Conservation (phyloP, 2,113 vertebrate genomes). For the Sinocyclocheilus anophthalmus region DNA sequence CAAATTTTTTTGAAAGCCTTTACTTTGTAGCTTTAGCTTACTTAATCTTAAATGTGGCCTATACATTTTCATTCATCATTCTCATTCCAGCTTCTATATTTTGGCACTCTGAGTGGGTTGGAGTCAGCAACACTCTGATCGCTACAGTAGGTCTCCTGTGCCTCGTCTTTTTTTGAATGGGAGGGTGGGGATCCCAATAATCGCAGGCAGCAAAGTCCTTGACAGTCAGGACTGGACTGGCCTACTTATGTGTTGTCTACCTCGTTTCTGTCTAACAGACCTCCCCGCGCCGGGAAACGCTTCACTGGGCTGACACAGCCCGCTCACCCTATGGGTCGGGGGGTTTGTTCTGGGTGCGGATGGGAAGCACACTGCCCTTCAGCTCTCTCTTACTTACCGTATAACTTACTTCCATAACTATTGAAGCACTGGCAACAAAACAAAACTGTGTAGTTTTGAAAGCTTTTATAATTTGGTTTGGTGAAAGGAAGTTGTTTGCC, state of each 20-base stretch:
- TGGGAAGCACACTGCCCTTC: constrained; percentile 13
- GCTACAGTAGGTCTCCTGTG: constrained; percentile 65
- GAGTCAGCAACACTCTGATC: too few relatives aligned
- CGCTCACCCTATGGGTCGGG: constrained; percentile 69
- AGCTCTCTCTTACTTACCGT: constrained; percentile 25
- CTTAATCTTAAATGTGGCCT: constrained; percentile 22
- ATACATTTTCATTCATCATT: neutral
- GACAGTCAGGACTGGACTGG: constrained; percentile 71
- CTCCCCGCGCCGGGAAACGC: constrained; percentile 73
- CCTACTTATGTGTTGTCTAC: too few relatives aligned
- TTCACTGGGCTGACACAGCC: constrained; percentile 78
- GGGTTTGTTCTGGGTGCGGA: constrained; percentile 31
- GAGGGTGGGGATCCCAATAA: constrained; percentile 68
- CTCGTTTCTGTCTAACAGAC: too few relatives aligned
- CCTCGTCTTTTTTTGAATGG: constrained; percentile 58
- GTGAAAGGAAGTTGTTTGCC: neutral
- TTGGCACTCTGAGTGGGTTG: constrained; percentile 44
- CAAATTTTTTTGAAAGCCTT: neutral
- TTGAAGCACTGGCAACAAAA: neutral
- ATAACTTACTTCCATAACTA: neutral
- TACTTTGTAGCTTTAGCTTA: neutral
- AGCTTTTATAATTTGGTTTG: neutral
- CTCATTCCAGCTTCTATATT: constrained; percentile 25
- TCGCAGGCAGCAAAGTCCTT: constrained; percentile 57
- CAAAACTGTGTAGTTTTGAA: neutral